A percentile compares a stretch with the other conserved stretches of the same genome.
phyloP scores from a whole-genome alignment of 2,888 invertebrate genomes.

The Endomychus coccineus region DNA sequence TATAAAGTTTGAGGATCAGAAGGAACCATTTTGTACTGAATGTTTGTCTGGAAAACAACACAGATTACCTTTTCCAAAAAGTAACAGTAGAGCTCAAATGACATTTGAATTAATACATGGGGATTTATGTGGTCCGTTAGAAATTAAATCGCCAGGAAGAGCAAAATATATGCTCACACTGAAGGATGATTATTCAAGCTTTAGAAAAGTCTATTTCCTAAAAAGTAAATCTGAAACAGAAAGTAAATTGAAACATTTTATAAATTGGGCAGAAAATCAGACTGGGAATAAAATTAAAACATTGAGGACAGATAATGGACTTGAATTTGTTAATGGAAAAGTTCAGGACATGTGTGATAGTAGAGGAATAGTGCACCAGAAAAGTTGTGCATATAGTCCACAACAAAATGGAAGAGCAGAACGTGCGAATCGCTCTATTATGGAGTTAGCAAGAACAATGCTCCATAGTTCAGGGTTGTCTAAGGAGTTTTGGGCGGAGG shows the following conservation, averaged over 20 bases:
- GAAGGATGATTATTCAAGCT: slow-evolving; percentile 24
- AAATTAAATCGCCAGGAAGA: slow-evolving; percentile 13
- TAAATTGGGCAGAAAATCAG: slow-evolving; percentile 24
- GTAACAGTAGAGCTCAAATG: slow-evolving; percentile 13
- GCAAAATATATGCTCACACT: slow-evolving; percentile 17
- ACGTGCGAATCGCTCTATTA: slow-evolving; percentile 31
- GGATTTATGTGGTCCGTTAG: slow-evolving; percentile 18
- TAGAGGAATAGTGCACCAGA: too few relatives aligned
- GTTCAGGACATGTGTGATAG: slow-evolving; percentile 19
- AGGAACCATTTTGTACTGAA: slow-evolving; percentile 9
- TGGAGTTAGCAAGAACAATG: slow-evolving; percentile 31
- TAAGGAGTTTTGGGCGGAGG: slow-evolving; percentile 36
- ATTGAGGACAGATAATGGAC: slow-evolving; percentile 30
- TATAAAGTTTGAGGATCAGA: slow-evolving; percentile 11
- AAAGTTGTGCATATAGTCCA: slow-evolving; percentile 29
- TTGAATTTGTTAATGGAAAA: slow-evolving; percentile 28
- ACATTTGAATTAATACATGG: slow-evolving; percentile 12
- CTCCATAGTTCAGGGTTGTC: slow-evolving; percentile 16
- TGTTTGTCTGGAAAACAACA: slow-evolving; percentile 18
- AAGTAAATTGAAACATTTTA: slow-evolving; percentile 19
- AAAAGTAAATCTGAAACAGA: slow-evolving; percentile 22
- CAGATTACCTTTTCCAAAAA: slow-evolving; percentile 11
- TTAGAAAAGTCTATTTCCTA: slow-evolving; percentile 19
- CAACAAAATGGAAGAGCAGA: slow-evolving; percentile 37
- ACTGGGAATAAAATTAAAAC: slow-evolving; percentile 25